A percentile compares a stretch with the other conserved stretches of the same genome.
Evolutionary conservation across 2,888 invertebrate species (phyloP).

Genomic region (Cheilosia variabilis): DNA sequence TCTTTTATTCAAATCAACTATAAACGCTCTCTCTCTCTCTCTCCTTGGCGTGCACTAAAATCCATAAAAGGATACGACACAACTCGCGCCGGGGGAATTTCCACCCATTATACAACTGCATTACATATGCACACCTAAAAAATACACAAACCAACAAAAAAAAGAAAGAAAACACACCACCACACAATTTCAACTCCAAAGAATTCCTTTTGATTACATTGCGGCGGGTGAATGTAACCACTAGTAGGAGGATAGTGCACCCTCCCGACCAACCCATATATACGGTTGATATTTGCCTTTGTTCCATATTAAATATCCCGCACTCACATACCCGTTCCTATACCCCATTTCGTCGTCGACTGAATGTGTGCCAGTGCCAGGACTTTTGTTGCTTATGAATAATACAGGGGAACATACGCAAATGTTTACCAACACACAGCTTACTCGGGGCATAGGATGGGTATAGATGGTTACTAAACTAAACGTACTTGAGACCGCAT

Average conservation of each 20-base stretch:
- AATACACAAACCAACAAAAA: conserved; percentile 2
- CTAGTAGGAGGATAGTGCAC: conserved; percentile 13
- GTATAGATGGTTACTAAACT: conserved; percentile 23
- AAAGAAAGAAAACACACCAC: conserved; percentile 36
- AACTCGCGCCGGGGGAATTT: conserved; percentile 16
- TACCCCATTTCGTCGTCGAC: not conserved
- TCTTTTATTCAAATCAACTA: conserved; percentile 31
- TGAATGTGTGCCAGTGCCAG: conserved; percentile 49
- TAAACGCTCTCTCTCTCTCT: no score
- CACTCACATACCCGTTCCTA: not conserved
- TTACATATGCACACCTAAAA: conserved; percentile 53
- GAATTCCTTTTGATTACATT: conserved; percentile 63
- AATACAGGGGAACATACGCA: conserved; percentile 63
- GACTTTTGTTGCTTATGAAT: conserved; percentile 66
- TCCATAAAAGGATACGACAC: conserved; percentile 29
- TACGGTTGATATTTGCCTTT: conserved; percentile 50
- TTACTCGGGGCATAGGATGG: not conserved
- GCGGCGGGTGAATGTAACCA: conserved; percentile 52
- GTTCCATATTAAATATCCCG: conserved; percentile 36
- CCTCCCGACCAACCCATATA: conserved; percentile 12
- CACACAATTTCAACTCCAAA: conserved; percentile 46
- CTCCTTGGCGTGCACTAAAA: not conserved
- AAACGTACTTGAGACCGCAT: conserved; percentile 51
- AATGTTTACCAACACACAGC: conserved; percentile 49
- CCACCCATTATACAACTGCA: conserved; percentile 51